phyloP scores from a whole-genome alignment of 2,113 vertebrate genomes.

The Propithecus coquereli region DNA sequence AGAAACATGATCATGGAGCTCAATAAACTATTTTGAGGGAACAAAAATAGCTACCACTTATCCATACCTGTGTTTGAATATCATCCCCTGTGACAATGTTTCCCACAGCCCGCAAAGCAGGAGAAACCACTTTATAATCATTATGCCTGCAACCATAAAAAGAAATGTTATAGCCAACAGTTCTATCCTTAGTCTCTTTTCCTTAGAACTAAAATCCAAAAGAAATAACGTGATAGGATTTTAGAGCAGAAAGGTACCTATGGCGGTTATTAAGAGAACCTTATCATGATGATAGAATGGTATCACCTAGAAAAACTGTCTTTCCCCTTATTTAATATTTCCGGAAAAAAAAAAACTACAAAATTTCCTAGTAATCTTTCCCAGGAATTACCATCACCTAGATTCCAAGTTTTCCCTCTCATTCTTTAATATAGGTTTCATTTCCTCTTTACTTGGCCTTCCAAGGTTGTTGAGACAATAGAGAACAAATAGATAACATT shows the following conservation, averaged over 20 bases:
- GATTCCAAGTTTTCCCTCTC: neutral
- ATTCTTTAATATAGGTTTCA: neutral
- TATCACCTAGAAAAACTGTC: neutral
- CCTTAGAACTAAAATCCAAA: neutral
- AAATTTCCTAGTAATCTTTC: constrained; percentile 10
- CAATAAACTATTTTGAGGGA: neutral
- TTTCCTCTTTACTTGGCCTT: neutral
- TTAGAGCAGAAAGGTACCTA: neutral
- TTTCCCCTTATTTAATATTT: neutral
- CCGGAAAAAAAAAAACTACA: neutral
- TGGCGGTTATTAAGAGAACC: neutral
- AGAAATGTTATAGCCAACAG: constrained; percentile 31
- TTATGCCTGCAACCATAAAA: constrained; percentile 88
- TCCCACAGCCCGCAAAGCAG: constrained; percentile 95
- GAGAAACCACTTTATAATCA: constrained; percentile 98
- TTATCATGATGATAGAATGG: neutral
- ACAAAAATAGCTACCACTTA: neutral
- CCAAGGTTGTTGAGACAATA: neutral
- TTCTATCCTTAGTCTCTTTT: neutral
- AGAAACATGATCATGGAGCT: neutral
- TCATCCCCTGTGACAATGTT: constrained; percentile 99
- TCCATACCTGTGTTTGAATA: constrained; percentile 94
- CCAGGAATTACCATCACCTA: neutral
- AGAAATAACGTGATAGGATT: neutral
- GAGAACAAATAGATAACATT: neutral